Evolutionary conservation across 2,113 vertebrate genomes (phyloP).

Genomic region (Coptodon rendalli): DNA sequence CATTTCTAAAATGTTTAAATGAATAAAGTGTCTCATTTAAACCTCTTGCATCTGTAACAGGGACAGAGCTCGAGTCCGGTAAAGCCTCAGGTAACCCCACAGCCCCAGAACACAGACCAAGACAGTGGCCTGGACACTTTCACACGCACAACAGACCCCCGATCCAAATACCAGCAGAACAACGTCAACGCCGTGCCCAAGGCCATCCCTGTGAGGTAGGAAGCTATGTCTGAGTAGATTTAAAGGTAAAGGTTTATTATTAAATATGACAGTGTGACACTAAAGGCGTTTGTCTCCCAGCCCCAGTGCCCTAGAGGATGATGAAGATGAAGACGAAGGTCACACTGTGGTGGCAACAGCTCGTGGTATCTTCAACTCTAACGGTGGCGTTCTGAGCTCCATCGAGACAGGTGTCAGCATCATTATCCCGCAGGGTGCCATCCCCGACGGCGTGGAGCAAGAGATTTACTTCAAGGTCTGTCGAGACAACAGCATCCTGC

Average conservation of each 20-base stretch:
- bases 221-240: background rate
- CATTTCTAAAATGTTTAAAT: background rate
- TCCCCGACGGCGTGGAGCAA: constrained; percentile 93
- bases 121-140: constrained; percentile 85
- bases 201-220: constrained; percentile 93
- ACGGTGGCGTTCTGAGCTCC: constrained; percentile 94
- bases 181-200: constrained; percentile 87
- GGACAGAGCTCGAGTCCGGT: constrained; percentile 63
- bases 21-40: background rate
- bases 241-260: background rate
- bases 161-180: constrained; percentile 89
- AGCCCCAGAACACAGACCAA: constrained; percentile 76
- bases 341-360: constrained; percentile 97
- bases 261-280: background rate
- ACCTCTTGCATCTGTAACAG: constrained; percentile 1
- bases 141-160: constrained; percentile 79
- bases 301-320: constrained; percentile 90
- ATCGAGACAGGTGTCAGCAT: constrained; percentile 98
- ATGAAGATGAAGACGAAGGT: constrained; percentile 92
- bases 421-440: constrained; percentile 96
- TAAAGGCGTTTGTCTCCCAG: constrained; percentile 54
- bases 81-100: constrained; percentile 76
- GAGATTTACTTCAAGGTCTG: constrained; percentile 99
- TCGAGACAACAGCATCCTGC: constrained; percentile 98
- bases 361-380: constrained; percentile 90